Evolutionary conservation across 2,888 invertebrate genomes (phyloP).

Genomic region (Gymnocheta viridis): DNA sequence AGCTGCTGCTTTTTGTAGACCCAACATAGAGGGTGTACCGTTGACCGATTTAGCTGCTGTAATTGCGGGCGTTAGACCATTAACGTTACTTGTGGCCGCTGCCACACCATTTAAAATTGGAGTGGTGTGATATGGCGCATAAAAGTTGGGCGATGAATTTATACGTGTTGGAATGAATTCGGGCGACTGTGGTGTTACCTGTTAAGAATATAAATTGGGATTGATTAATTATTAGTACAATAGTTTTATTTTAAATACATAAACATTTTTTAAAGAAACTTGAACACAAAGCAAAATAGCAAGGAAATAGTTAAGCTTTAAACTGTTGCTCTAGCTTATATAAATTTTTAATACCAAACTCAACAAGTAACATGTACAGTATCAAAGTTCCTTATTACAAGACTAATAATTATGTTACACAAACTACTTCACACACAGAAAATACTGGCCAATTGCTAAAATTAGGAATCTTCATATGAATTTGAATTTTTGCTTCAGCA

Average conservation of each 20-base stretch:
- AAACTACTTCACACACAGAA: slow-evolving; percentile 13
- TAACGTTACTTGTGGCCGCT: slow-evolving; percentile 42
- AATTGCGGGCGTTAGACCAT: slow-evolving; percentile 74
- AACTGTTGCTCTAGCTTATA: neutral
- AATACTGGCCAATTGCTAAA: neutral
- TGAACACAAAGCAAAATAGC: neutral
- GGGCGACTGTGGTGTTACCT: slow-evolving; percentile 83
- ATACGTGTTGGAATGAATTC: slow-evolving; percentile 83
- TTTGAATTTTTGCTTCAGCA: neutral
- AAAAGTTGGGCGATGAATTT: slow-evolving; percentile 81
- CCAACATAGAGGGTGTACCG: slow-evolving; percentile 76
- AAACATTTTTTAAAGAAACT: neutral
- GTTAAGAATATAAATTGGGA: slow-evolving; percentile 60
- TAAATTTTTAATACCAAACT: neutral
- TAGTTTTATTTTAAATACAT: neutral
- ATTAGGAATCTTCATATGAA: neutral
- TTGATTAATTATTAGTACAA: neutral
- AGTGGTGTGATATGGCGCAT: slow-evolving; percentile 79
- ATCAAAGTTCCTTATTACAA: neutral
- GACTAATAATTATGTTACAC: neutral
- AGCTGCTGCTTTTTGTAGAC: slow-evolving; percentile 77
- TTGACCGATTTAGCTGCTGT: slow-evolving; percentile 75
- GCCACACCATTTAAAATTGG: slow-evolving; percentile 76
- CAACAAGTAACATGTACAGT: too few relatives aligned
- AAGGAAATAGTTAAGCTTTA: neutral